These are phyloP conservation scores for Cydia pomonella DNA, from an alignment of 1,140 invertebrate species.

Conservation along the genomic window DNA sequence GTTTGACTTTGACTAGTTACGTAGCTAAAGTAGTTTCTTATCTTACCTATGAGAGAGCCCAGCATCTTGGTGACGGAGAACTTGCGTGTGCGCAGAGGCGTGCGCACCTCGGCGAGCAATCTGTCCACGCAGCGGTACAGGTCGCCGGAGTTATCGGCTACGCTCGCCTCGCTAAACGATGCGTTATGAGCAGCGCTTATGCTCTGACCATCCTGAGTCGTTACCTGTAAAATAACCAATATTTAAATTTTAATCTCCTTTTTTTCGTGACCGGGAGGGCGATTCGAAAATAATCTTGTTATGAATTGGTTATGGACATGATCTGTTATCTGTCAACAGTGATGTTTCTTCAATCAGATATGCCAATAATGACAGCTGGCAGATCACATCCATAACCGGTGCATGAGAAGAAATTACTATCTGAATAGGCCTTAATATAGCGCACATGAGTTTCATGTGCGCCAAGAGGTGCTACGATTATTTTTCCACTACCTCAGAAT, in stretches of 20 bases:
- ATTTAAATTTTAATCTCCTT: too few species aligned
- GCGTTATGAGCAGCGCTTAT: constrained; percentile 84
- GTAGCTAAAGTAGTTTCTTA: background rate
- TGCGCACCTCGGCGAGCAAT: constrained; percentile 83
- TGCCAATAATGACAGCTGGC: too few species aligned
- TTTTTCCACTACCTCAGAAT: background rate
- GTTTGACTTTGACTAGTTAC: background rate
- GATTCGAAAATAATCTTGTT: too few species aligned
- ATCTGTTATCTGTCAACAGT: too few species aligned
- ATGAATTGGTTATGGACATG: too few species aligned
- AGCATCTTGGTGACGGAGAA: constrained; percentile 90
- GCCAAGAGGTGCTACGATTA: background rate
- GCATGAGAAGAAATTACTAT: too few species aligned
- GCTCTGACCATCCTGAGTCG: constrained; percentile 85
- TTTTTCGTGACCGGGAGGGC: too few species aligned
- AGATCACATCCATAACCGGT: too few species aligned
- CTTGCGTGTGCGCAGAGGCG: constrained; percentile 83
- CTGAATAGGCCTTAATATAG: too few species aligned
- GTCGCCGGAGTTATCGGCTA: constrained; percentile 87
- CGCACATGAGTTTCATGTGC: too few species aligned
- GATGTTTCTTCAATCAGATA: too few species aligned
- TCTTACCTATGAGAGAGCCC: constrained; percentile 85
- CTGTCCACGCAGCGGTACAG: constrained; percentile 86
- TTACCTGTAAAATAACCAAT: constrained; percentile 79
- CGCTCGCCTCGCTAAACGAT: constrained; percentile 88